These are phyloP conservation scores for Distichodus sexfasciatus DNA, from an alignment of 2,797 vertebrate species.

Conservation along the genomic window DNA sequence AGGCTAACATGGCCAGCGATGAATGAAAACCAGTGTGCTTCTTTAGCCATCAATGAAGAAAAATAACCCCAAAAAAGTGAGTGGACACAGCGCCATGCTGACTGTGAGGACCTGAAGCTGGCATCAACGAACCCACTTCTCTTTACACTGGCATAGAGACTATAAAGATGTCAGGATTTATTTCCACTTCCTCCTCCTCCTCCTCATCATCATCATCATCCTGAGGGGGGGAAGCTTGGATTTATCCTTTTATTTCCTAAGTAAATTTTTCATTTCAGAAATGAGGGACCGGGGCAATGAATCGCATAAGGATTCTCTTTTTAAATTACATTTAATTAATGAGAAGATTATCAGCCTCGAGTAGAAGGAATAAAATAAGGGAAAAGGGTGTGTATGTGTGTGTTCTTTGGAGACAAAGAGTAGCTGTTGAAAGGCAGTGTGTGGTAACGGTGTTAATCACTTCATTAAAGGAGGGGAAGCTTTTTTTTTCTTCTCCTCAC, in stretches of 20 bases:
- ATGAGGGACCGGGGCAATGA: constrained; percentile 61
- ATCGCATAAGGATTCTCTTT: constrained; percentile 57
- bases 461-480: constrained; percentile 5
- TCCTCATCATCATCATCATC: neutral
- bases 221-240: constrained; percentile 49
- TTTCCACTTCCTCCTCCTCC: neutral
- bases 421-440: constrained; percentile 6
- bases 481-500: constrained; percentile 5
- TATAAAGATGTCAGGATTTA: constrained; percentile 6
- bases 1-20: no score
- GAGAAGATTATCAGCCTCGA: constrained; percentile 51
- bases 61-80: no score
- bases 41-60: no score
- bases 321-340: constrained; percentile 63
- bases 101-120: no score
- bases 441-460: constrained; percentile 26
- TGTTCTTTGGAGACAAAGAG: constrained; percentile 4
- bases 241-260: constrained; percentile 45
- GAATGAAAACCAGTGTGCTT: no score
- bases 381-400: neutral
- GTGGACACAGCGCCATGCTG: no score
- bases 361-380: constrained; percentile 27
- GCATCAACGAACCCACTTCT: no score
- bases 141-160: neutral
- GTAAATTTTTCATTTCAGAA: constrained; percentile 45